Percentiles rank a stretch among this genome's conserved stretches.
phyloP scores from a whole-genome alignment of 2,797 vertebrate genomes.

The Hemibagrus guttatus region DNA sequence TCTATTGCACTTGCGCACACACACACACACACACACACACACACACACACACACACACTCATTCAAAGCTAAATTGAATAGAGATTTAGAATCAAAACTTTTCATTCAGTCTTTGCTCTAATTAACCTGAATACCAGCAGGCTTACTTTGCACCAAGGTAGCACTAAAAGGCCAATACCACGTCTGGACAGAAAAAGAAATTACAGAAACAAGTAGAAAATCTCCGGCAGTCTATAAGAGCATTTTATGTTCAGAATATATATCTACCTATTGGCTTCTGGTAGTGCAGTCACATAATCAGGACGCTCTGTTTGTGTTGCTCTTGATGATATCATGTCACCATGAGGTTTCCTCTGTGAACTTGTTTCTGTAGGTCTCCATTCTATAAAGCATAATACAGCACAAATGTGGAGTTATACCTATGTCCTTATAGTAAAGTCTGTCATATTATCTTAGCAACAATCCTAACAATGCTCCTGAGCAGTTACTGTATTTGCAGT shows the following conservation, averaged over 20 bases:
- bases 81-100: not conserved
- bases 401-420: not conserved
- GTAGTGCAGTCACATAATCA: slow-evolving; percentile 18
- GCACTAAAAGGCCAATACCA: not conserved
- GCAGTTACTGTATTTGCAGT: not conserved
- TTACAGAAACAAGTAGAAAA: not conserved
- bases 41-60: not conserved
- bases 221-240: not conserved
- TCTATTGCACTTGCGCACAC: not conserved
- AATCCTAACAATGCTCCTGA: not conserved
- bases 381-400: slow-evolving; percentile 11
- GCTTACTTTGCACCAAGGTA: not conserved
- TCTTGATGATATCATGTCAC: slow-evolving; percentile 17
- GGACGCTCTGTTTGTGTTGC: slow-evolving; percentile 28
- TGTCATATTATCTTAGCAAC: too few species aligned
- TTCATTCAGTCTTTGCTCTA: not conserved
- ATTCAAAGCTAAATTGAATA: not conserved
- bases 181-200: not conserved
- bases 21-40: too few species aligned
- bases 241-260: not conserved
- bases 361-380: slow-evolving; percentile 22
- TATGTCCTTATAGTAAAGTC: not conserved
- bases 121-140: not conserved
- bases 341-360: slow-evolving; percentile 22
- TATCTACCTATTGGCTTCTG: slow-evolving; percentile 56